Base-by-base conservation (phyloP, 2,113 vertebrate genomes). In the Leptobrachium ailaonicum region DNA sequence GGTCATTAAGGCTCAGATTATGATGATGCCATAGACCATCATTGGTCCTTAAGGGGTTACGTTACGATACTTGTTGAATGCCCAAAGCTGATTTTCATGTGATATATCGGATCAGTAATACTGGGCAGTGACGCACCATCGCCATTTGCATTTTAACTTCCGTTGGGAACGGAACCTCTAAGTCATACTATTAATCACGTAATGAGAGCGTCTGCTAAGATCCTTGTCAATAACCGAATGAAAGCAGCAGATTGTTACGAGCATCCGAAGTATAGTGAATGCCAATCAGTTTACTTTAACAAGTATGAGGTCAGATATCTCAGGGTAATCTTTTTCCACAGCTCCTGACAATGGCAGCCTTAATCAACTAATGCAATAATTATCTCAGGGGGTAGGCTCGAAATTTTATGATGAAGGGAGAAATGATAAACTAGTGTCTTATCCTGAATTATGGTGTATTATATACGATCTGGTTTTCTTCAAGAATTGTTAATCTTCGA, bases 301-400 rank as follows among this genome's bases (percentile, higher is more conserved):
- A 80, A 80, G 71, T 68, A 68, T 73, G 78, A 80, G 78, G 78
- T 80, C 78, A 74, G 68, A 80, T 42, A 74, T 74, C 53, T 60
- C 63, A 50, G 32, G 71, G 43, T 74, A 75, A 81, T 80, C 79
- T 60, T 54, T 66, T 67, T 75, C 79, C 69, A 75, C 56, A 81
- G 79, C 11, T 43, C 43, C 71, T 69, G 62, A 81, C 78, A 81
- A 67, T 32, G 53, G 66, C 73, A 74, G 56, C 71, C 54, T 67
- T 81, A 81, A 81, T 81, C 71, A 81, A 81, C 79, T 74, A 75
- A 81, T 81, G 79, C 71, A 69, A 75, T 62, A 45, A 69, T 69
- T 69, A 54, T 73, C 78, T 75, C 54, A 7, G 54, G 71, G 50
- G 72, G 56, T n/a, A 6, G 64, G 11, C n/a, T 13, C 63, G 66